Evolutionary conservation across 2,113 vertebrate genomes (phyloP).

Genomic region (Helogale parvula): DNA sequence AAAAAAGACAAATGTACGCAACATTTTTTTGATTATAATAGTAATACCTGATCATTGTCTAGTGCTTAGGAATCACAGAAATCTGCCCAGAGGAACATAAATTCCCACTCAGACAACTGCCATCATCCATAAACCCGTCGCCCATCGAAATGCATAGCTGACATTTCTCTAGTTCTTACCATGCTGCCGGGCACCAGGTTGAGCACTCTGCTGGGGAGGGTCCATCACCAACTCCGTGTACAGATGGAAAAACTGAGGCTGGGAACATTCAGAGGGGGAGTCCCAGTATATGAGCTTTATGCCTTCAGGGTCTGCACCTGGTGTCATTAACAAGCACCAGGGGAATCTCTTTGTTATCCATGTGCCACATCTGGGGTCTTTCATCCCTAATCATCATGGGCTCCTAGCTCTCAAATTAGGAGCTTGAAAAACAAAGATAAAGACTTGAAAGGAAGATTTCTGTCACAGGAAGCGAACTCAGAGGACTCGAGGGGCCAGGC

Average conservation of each 20-base stretch:
- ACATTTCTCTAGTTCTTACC: not conserved
- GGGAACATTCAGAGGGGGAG: not conserved
- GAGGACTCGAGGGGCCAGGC: not conserved
- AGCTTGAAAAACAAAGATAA: not conserved
- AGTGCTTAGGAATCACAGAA: not conserved
- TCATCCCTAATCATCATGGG: not conserved
- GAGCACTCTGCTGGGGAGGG: not conserved
- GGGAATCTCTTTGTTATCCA: no score
- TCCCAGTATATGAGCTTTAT: not conserved
- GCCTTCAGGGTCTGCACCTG: not conserved
- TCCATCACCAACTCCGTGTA: not conserved
- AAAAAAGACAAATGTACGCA: not conserved
- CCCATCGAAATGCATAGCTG: not conserved
- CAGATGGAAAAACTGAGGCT: not conserved
- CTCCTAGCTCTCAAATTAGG: not conserved
- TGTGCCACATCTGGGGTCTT: no score
- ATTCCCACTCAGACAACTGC: not conserved
- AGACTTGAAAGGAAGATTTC: not conserved
- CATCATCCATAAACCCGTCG: not conserved
- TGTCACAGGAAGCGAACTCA: not conserved
- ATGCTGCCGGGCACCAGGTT: not conserved
- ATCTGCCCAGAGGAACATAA: not conserved
- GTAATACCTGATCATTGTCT: not conserved
- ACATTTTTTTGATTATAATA: not conserved
- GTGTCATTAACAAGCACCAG: not conserved